These are phyloP conservation scores for Sarcoramphus papa DNA, from an alignment of 2,797 vertebrate species.

Conservation along the genomic window DNA sequence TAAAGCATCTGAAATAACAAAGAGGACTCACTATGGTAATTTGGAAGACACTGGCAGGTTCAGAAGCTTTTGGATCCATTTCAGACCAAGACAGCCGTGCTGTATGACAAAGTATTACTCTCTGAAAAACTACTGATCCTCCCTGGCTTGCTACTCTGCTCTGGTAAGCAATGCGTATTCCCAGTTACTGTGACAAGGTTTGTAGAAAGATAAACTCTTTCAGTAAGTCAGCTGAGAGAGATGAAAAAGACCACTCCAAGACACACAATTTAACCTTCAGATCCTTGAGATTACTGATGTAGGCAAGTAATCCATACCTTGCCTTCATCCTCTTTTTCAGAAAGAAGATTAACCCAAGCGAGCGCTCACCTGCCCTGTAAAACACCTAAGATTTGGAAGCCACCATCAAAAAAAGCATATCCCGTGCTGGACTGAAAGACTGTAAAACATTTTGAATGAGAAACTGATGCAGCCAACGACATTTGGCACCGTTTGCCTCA, in stretches of 20 bases:
- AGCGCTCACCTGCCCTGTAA: background rate
- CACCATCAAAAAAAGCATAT: background rate
- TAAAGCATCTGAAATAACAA: background rate
- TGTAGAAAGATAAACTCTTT: background rate
- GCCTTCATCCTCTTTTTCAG: background rate
- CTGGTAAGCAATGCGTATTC: background rate
- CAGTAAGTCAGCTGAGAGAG: background rate
- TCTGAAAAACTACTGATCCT: background rate
- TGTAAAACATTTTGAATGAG: background rate
- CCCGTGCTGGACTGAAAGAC: background rate
- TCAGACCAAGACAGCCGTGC: background rate
- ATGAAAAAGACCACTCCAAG: background rate
- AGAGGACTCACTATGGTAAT: background rate
- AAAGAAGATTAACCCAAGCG: background rate
- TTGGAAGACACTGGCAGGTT: background rate
- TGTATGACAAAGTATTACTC: background rate
- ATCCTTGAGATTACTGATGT: background rate
- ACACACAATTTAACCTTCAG: background rate
- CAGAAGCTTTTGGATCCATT: background rate
- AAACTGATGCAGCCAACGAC: background rate
- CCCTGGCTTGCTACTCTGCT: background rate
- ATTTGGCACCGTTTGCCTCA: background rate
- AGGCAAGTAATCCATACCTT: background rate
- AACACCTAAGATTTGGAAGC: background rate
- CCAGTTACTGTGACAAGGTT: background rate